phyloP scores from a whole-genome alignment of 2,888 invertebrate genomes.

The Theodoxus fluviatilis region DNA sequence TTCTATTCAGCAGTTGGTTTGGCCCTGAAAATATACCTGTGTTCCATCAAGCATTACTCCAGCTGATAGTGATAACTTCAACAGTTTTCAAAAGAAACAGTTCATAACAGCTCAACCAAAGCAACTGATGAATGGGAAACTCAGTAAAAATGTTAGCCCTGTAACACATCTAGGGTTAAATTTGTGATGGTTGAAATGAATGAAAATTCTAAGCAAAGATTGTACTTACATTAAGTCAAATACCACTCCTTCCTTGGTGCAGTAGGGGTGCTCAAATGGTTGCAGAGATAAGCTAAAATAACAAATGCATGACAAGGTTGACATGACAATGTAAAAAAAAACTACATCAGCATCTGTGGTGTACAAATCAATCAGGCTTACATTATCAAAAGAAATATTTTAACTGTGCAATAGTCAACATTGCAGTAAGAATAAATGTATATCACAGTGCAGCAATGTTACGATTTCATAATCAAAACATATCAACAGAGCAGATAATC shows the following conservation, averaged over 20 bases:
- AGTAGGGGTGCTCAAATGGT: constrained; percentile 90
- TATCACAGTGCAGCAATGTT: no score
- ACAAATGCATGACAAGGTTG: constrained; percentile 17
- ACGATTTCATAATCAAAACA: no score
- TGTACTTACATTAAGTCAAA: constrained; percentile 77
- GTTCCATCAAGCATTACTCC: no score
- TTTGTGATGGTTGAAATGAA: background rate
- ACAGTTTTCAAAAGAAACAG: no score
- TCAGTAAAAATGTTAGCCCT: no score
- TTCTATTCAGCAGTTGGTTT: no score
- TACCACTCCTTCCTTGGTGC: constrained; percentile 87
- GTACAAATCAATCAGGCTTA: no score
- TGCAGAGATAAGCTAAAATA: constrained; percentile 79
- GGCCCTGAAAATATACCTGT: no score
- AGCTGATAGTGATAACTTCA: no score
- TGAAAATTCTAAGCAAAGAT: background rate
- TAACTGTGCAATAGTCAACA: background rate
- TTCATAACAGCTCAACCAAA: no score
- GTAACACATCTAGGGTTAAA: background rate
- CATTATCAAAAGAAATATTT: background rate
- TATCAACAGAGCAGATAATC: background rate
- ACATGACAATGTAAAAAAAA: background rate
- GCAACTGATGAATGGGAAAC: no score
- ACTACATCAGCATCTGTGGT: no score
- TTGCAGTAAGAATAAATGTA: background rate